Conservation (phyloP, 2,888 invertebrate species). For the Geophilus truncorum region DNA sequence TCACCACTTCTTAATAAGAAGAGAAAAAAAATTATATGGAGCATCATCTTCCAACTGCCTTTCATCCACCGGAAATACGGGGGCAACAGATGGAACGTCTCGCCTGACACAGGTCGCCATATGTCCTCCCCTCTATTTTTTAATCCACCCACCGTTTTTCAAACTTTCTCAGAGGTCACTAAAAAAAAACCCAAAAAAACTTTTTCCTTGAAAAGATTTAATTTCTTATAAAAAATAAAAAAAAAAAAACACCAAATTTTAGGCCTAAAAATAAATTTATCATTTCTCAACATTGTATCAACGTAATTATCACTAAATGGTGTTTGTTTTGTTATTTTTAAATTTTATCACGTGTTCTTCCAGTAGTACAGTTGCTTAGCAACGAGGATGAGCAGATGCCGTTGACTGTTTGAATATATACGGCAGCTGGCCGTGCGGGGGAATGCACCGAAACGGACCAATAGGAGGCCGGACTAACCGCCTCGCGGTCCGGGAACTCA, state of each 20-base stretch:
- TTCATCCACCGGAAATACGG: slow-evolving; percentile 21
- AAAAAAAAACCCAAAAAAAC: neutral
- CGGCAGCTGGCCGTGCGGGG: slow-evolving; percentile 5
- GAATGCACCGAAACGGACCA: slow-evolving; percentile 10
- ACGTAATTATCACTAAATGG: neutral
- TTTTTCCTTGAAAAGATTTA: neutral
- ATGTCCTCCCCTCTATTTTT: neutral
- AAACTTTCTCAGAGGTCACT: too few relatives aligned
- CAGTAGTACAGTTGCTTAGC: neutral
- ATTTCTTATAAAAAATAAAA: neutral
- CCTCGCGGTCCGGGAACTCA: neutral
- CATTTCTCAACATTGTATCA: too few relatives aligned
- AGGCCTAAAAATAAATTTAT: too few relatives aligned
- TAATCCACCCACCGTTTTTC: neutral
- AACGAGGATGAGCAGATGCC: slow-evolving; percentile 18
- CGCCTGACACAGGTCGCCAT: slow-evolving; percentile 22
- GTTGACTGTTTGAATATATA: slow-evolving; percentile 27
- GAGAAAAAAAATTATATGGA: neutral
- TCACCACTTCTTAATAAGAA: neutral
- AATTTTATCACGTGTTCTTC: slow-evolving; percentile 1
- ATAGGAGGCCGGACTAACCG: slow-evolving; percentile 1
- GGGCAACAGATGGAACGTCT: slow-evolving; percentile 13
- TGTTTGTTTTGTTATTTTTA: neutral
- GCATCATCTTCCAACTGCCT: slow-evolving; percentile 17
- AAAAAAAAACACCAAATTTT: too few relatives aligned